These are phyloP conservation scores for Dryobota labecula DNA, from an alignment of 2,888 invertebrate genomes.

Conservation along the genomic window DNA sequence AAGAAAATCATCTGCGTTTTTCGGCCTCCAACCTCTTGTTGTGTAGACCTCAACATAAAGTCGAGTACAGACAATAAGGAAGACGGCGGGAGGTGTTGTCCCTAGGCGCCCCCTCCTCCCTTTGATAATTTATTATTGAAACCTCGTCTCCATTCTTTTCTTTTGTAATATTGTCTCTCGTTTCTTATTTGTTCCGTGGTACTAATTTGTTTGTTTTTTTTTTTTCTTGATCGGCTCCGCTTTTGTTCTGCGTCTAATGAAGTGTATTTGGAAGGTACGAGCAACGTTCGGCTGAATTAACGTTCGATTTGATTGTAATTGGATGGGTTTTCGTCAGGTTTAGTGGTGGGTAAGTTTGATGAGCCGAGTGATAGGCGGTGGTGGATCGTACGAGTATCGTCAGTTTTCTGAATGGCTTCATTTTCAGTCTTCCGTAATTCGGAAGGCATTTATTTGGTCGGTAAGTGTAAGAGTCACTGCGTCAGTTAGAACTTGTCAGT, in stretches of 20 bases:
- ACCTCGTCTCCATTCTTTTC: conserved; percentile 83
- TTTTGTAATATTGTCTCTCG: conserved; percentile 85
- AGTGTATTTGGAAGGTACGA: conserved; percentile 50
- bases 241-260: conserved; percentile 60
- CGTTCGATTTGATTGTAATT: conserved; percentile 57
- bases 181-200: conserved; percentile 80
- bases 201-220: conserved; percentile 79
- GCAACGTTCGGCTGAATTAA: conserved; percentile 49
- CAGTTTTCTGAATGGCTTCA: conserved; percentile 1
- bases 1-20: background rate
- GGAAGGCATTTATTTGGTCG: background rate
- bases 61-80: conserved; percentile 83
- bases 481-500: background rate
- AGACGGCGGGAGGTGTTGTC: conserved; percentile 84
- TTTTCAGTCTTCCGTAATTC: conserved; percentile 7
- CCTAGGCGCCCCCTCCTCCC: conserved; percentile 71
- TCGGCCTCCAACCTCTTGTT: background rate
- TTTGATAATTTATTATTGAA: conserved; percentile 88
- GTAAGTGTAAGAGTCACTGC: background rate
- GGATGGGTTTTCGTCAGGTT: conserved; percentile 54
- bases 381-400: background rate
- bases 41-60: conserved; percentile 62
- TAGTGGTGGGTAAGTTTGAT: conserved; percentile 42
- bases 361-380: conserved; percentile 31
- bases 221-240: conserved; percentile 59